Base-by-base conservation (phyloP, 2,113 vertebrate genomes). In the Tor tambroides region DNA sequence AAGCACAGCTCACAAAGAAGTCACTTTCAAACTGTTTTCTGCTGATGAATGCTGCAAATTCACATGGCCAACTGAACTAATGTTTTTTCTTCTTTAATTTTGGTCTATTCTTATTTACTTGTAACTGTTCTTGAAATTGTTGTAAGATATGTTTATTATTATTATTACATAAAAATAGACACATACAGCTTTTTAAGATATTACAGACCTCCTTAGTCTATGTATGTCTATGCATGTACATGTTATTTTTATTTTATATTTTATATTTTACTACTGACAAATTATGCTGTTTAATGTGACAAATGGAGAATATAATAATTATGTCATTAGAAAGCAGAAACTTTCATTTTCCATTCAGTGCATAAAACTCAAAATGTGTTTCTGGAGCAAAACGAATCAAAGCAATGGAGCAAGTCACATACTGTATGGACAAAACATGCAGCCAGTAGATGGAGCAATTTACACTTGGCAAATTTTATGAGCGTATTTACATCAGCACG, bases 401-500 rank as follows among this genome's bases (percentile, higher is more conserved):
- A 72, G 38, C 15, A 28, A 78, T 49, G 41, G 43, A 30, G 26
- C 46, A 54, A 78, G 49, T 19, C 26, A 21, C 30, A 67, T 28
- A 74, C 41, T 43, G 56, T 72, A 46, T 65, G 35, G 23, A 30
- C 35, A 82, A 61, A 75, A 71, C 69, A 80, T 69, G 43, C 63
- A 72, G 49, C 46, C 35, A 74, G 63, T 80, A 35, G 74, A 63
- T 85, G 65, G 30, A 83, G n/a, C 75, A 30, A 86, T 56, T 83
- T 75, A 81, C 35, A 87, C 41, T 79, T 72, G 54, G 54, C 49
- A 88, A 85, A 88, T 63, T 2, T 84, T 71, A 80, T 69, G 63
- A 69, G 61, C 0, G 28, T 21, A 80, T 56, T 71, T 80, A 35
- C 21, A 80, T 71, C 63, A 80, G 61, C 49, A 56, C 21, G 35